Base-by-base conservation (phyloP, 2,888 invertebrate genomes). In the Shargacucullia verbasci region DNA sequence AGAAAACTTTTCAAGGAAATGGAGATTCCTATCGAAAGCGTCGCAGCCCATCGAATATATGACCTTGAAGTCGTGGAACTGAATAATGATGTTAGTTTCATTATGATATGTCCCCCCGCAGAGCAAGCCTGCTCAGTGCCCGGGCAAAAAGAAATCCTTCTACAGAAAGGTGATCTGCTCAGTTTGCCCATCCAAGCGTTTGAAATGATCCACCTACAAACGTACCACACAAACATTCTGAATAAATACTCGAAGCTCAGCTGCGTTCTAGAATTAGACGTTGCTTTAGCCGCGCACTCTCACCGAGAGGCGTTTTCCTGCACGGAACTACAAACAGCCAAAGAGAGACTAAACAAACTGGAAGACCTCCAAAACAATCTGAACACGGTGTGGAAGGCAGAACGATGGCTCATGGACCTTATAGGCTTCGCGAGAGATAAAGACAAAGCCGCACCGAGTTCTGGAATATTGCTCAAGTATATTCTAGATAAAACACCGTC, bases 351-450 rank as follows among this genome's bases (percentile, higher is more conserved):
- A 37, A 94, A 95, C 0, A 97, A 97, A 79, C 90, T 99, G 27
- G 97, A 97, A 82, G 97, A 98, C 49, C 95, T 99, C 38, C 99
- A 99, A 83, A 94, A 96, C 31, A 97, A 96, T 79, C 94, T 99
- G 41, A 99, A 99, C 80, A 91, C 95, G 0, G 96, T 98, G 2
- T 99, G 99, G 99, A 98, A 98, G 82, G 96, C 97, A 14, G 97
- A 98, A 39, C 96, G 99, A 13, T 99, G 99, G 99, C 95, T 99
- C 14, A 98, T 99, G 96, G 99, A 99, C 83, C 97, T 99, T 6
- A 98, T 99, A 52, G 96, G 98, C 0, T 98, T 98, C 84, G 99
- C 99, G 0, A 95, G 99, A 61, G 99, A 99, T 62, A 94, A 92
- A 73, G 94, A 92, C 65, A 94, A 92, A 69, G 85, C 90, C 9